Conservation (phyloP, 2,113 vertebrate genomes). For the Brachypteracias leptosomus region DNA sequence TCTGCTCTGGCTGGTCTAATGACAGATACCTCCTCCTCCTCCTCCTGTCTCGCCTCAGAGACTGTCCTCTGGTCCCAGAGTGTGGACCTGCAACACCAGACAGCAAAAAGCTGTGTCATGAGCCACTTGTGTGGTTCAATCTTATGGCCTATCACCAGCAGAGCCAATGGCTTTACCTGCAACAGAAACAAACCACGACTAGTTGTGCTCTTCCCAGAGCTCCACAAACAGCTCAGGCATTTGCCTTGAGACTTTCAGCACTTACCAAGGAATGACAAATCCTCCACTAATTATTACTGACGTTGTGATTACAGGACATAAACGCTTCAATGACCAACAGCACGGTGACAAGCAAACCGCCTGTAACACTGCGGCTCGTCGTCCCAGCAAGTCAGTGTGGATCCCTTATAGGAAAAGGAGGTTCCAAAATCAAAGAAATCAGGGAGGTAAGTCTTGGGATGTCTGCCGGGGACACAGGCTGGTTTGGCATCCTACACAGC, state of each 20-base stretch:
- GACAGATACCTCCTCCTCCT: not conserved
- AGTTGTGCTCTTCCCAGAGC: not conserved
- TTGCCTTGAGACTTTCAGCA: not conserved
- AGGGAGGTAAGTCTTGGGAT: constrained; percentile 81
- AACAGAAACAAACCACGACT: not conserved
- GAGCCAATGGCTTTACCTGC: not conserved
- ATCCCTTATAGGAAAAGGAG: constrained; percentile 93
- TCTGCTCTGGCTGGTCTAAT: not conserved
- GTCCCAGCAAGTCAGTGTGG: constrained; percentile 92
- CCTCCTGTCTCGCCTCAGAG: not conserved
- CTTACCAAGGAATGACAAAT: not conserved
- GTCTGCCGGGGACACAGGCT: not conserved
- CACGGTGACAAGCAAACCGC: constrained; percentile 89
- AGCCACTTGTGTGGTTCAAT: rapidly evolving
- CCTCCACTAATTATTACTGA: not conserved
- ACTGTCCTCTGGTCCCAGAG: not conserved
- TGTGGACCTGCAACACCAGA: rapidly evolving
- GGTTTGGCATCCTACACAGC: rapidly evolving
- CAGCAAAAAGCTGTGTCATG: not conserved
- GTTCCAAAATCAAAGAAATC: constrained; percentile 96
- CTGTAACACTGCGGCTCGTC: constrained; percentile 89
- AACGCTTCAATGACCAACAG: constrained; percentile 91
- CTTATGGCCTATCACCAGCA: rapidly evolving
- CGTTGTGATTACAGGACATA: constrained; percentile 83
- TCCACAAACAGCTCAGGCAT: not conserved